Evolutionary conservation across 2,888 invertebrate genomes (phyloP).

Genomic region (Eupithecia tripunctaria): DNA sequence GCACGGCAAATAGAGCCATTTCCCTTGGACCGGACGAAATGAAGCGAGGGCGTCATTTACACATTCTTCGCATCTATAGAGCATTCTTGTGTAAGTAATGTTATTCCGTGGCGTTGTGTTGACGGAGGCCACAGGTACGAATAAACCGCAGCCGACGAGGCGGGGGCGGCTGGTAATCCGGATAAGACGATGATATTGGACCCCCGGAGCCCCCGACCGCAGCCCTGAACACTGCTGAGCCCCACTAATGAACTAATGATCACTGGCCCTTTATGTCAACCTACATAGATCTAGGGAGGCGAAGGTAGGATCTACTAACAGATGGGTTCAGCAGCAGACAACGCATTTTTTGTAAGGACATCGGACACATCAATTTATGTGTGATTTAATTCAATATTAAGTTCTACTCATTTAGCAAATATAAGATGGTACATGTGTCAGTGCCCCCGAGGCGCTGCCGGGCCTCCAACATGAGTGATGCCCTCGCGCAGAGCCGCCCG

Average conservation of each 20-base stretch:
- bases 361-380: too few relatives aligned
- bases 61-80: neutral
- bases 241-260: slow-evolving; percentile 10
- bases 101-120: neutral
- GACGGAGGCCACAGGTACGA: neutral
- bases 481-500: too few relatives aligned
- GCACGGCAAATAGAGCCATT: neutral
- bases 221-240: slow-evolving; percentile 2
- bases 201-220: neutral
- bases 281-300: neutral
- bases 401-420: too few relatives aligned
- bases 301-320: neutral
- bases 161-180: slow-evolving; percentile 22
- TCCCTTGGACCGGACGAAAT: neutral
- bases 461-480: too few relatives aligned
- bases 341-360: too few relatives aligned
- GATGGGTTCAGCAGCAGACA: too few relatives aligned
- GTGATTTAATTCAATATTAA: too few relatives aligned
- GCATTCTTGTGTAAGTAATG: neutral
- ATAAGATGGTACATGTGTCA: too few relatives aligned
- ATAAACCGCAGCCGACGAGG: neutral
- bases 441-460: too few relatives aligned
- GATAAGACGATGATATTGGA: slow-evolving; percentile 32
- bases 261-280: neutral
- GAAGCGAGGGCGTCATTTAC: neutral